A percentile compares a stretch with the other conserved stretches of the same genome.
Evolutionary conservation across 2,797 vertebrate genomes (phyloP).

Genomic region (Typhlichthys eigenmanni): DNA sequence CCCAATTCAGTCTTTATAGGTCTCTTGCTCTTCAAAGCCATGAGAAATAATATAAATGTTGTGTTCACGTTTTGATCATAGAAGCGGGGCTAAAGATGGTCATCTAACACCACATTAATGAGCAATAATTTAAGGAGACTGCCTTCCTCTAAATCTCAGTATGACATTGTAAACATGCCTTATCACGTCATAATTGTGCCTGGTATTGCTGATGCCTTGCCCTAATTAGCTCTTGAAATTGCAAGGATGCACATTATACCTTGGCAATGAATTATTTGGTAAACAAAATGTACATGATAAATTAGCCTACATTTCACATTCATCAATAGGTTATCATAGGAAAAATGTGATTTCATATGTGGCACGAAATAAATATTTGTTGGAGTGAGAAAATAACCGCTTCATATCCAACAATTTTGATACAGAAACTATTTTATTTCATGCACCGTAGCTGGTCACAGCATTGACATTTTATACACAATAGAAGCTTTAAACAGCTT

Average conservation of each 20-base stretch:
- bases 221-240: constrained; percentile 42
- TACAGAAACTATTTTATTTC: constrained; percentile 73
- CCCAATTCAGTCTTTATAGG: not conserved
- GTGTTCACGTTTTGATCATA: constrained; percentile 37
- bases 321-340: no score
- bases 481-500: constrained; percentile 61
- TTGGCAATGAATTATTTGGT: no score
- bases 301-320: no score
- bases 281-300: no score
- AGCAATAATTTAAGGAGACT: constrained; percentile 26
- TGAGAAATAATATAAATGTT: constrained; percentile 7
- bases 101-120: constrained; percentile 39
- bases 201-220: constrained; percentile 30
- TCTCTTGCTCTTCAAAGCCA: constrained; percentile 19
- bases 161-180: constrained; percentile 8
- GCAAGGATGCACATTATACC: constrained; percentile 18
- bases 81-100: constrained; percentile 17
- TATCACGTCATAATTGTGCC: constrained; percentile 9
- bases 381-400: constrained; percentile 16
- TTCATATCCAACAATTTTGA: constrained; percentile 4
- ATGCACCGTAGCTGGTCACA: constrained; percentile 75
- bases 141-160: not conserved
- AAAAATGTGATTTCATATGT: no score
- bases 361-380: no score
- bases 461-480: constrained; percentile 65